Evolutionary conservation across 2,797 vertebrate species (phyloP).

Genomic region (Parambassis ranga): DNA sequence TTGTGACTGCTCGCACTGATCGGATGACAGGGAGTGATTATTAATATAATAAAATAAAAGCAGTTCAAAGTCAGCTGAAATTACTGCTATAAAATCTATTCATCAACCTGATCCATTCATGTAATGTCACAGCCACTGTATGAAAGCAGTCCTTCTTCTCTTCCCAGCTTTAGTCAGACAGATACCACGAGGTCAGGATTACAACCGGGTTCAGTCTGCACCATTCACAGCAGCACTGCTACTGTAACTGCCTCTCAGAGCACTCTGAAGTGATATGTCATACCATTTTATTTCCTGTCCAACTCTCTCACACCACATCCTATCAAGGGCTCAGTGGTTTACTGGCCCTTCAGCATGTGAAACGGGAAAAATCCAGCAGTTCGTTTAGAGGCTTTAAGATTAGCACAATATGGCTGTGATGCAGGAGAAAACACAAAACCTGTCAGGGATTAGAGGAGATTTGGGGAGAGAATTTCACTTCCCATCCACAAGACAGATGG

Average conservation of each 20-base stretch:
- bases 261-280: constrained; percentile 35
- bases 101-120: too few relatives aligned
- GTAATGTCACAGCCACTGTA: too few relatives aligned
- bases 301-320: constrained; percentile 34
- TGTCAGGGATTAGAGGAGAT: constrained; percentile 51
- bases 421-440: constrained; percentile 29
- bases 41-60: too few relatives aligned
- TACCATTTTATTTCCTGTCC: constrained; percentile 38
- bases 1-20: too few relatives aligned
- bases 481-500: background rate
- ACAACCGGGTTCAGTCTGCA: constrained; percentile 3
- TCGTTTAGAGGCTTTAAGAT: constrained; percentile 42
- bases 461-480: constrained; percentile 37
- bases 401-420: constrained; percentile 30
- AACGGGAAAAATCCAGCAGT: constrained; percentile 27
- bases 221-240: constrained; percentile 15
- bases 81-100: background rate
- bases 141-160: background rate
- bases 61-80: too few relatives aligned
- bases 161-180: background rate
- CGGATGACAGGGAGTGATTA: too few relatives aligned
- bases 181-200: constrained; percentile 24
- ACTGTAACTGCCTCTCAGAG: constrained; percentile 22
- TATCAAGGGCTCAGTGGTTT: constrained; percentile 37
- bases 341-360: constrained; percentile 23